phyloP scores from a whole-genome alignment of 2,113 vertebrate species.

The Hipposideros armiger region DNA sequence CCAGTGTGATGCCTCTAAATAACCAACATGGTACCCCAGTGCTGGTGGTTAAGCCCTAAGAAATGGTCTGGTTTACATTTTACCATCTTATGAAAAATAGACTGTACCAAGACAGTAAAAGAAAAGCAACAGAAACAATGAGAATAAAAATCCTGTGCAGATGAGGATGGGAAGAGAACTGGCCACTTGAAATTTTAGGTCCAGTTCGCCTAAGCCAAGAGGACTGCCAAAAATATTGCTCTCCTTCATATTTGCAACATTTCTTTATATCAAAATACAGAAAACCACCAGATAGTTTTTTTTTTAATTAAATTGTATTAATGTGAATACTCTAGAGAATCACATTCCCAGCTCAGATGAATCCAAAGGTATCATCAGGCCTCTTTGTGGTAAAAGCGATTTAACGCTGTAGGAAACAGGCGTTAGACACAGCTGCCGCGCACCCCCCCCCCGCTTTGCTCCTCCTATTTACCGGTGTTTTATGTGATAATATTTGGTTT shows the following conservation, averaged over 20 bases:
- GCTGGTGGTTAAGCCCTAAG: background rate
- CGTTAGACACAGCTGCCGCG: background rate
- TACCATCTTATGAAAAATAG: background rate
- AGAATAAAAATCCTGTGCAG: background rate
- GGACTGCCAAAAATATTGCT: accelerated
- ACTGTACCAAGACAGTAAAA: background rate
- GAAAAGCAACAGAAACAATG: background rate
- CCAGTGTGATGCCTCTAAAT: background rate
- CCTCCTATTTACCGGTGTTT: background rate
- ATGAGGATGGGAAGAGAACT: background rate
- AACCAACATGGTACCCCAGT: background rate
- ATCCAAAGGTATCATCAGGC: background rate
- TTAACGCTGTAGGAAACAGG: background rate
- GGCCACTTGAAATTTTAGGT: accelerated
- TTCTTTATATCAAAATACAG: background rate
- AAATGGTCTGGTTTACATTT: background rate
- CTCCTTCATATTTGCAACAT: background rate
- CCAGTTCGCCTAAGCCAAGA: background rate
- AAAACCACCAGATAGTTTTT: background rate
- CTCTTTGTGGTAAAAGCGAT: background rate
- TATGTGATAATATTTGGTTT: background rate
- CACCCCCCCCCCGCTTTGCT: background rate
- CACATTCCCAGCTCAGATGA: background rate
- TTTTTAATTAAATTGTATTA: background rate
- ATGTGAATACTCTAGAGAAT: background rate